Evolutionary conservation across 2,797 vertebrate species (phyloP).

Genomic region (Oreochromis mossambicus): DNA sequence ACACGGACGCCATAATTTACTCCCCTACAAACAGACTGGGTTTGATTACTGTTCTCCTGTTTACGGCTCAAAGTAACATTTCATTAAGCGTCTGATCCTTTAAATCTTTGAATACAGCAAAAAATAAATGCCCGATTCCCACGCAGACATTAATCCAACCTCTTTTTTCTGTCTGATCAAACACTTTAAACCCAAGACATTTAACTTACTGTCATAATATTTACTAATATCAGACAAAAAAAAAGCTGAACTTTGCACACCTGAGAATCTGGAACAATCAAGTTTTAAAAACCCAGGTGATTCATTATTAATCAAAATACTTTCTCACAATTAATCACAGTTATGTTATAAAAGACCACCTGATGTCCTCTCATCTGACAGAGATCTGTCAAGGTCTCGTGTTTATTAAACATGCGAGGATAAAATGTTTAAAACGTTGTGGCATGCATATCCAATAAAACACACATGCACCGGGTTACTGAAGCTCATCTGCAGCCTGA

Average conservation of each 20-base stretch:
- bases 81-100: neutral
- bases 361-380: neutral
- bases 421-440: neutral
- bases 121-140: neutral
- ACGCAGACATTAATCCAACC: neutral
- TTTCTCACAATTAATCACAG: neutral
- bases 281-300: neutral
- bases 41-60: neutral
- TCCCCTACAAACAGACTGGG: neutral
- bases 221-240: neutral
- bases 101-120: neutral
- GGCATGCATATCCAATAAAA: slow-evolving; percentile 24
- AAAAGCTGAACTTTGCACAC: neutral
- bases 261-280: neutral
- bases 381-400: neutral
- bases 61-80: neutral
- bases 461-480: neutral
- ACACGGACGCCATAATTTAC: neutral
- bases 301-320: neutral
- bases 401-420: neutral
- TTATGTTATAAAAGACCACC: neutral
- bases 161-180: neutral
- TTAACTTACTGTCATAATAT: neutral
- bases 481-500: neutral
- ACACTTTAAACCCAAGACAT: neutral